Base-by-base conservation (phyloP, 2,113 vertebrate species). In the Gymnobelideus leadbeateri region DNA sequence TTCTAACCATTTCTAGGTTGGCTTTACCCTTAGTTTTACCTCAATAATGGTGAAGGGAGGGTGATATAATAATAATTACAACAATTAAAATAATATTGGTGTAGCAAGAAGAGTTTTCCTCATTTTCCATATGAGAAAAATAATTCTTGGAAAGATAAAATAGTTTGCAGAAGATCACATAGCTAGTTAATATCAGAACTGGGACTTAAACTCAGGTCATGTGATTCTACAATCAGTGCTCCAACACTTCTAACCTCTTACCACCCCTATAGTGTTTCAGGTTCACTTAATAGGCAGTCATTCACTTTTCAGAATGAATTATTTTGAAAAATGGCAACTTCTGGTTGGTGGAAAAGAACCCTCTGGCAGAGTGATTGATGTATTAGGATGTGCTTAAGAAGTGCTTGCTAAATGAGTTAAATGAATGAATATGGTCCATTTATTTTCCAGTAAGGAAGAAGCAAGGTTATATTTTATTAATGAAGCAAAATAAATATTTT, bases 401-500 rank as follows among this genome's bases (percentile, higher is more conserved):
- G 23, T 84, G 68, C n/a, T 84, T 84, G 19, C 68, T 84, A 84
- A 43, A 43, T 43, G 19, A 84, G 16, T 84, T 84, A 23, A 43
- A 84, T 43, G 37, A 84, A 31, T 68, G 43, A 52, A 57, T 57
- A 51, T 25, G n/a, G 46, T 21, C 51, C 16, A 43, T 57, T 7
- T 31, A 43, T 93, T 77, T 91, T 91, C n/a, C 28, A 91, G 19
- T 1, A 57, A 96, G 6, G 51, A 61, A 93, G n/a, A 68, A 55
- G 26, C 3, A 90, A 23, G 68, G 7, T 19, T 37, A 46, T 49
- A 52, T 55, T 84, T 93, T 93, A 68, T 90, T 90, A 51, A 92
- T 37, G 26, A 89, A 68, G 19, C 46, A 55, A 24, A 94, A 61
- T 68, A 47, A 77, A 55, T 47, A 94, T 55, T 53, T 92, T 93